phyloP scores from a whole-genome alignment of 2,888 invertebrate genomes.

The Amorpha juglandis region DNA sequence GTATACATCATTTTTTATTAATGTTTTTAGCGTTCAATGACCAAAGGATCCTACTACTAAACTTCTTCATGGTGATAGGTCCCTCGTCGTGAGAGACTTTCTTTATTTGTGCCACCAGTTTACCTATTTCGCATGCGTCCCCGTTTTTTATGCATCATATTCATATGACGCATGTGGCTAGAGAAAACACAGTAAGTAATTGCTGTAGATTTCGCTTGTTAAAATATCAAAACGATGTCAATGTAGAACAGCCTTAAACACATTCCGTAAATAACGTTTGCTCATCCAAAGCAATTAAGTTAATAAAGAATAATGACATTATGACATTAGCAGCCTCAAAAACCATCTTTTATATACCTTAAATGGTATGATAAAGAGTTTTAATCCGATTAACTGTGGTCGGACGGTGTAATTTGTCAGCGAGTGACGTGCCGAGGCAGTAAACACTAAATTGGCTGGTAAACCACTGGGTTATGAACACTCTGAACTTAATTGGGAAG shows the following conservation, averaged over 20 bases:
- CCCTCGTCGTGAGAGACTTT: too few relatives aligned
- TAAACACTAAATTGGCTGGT: constrained; percentile 23
- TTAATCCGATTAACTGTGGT: constrained; percentile 21
- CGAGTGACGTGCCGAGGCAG: constrained; percentile 17
- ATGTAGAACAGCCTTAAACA: neutral
- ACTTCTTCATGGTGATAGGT: too few relatives aligned
- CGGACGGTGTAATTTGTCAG: constrained; percentile 17
- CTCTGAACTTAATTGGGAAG: neutral
- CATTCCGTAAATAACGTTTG: neutral
- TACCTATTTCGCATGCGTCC: too few relatives aligned
- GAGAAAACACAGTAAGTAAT: too few relatives aligned
- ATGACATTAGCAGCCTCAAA: constrained; percentile 15
- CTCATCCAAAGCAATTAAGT: constrained; percentile 16
- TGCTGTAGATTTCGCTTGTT: too few relatives aligned
- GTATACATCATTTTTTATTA: too few relatives aligned
- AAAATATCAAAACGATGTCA: neutral
- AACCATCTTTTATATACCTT: constrained; percentile 14
- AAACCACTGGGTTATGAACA: neutral
- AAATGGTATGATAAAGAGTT: constrained; percentile 17
- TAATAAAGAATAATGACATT: constrained; percentile 13
- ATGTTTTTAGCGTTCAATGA: too few relatives aligned
- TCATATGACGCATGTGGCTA: too few relatives aligned
- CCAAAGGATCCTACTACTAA: too few relatives aligned
- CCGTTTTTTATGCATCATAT: too few relatives aligned
- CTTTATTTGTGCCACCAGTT: too few relatives aligned